A percentile compares a stretch with the other conserved stretches of the same genome.
phyloP scores from a whole-genome alignment of 2,797 vertebrate genomes.

The Epinephelus malabaricus region DNA sequence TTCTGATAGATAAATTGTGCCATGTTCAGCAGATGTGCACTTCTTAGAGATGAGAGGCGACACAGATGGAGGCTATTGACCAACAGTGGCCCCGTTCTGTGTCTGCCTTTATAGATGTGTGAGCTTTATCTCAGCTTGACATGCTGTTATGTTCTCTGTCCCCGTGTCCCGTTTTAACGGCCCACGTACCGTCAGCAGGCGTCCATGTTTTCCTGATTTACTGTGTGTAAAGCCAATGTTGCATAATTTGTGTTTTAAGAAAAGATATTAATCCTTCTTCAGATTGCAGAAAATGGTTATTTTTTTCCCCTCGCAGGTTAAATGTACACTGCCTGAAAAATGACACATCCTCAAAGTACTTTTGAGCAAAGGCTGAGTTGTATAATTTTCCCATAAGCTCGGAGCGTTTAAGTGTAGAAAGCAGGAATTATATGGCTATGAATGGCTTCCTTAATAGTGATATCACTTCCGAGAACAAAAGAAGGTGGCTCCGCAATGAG shows the following conservation, averaged over 20 bases:
- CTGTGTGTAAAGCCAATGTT: slow-evolving; percentile 73
- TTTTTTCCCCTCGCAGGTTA: slow-evolving; percentile 74
- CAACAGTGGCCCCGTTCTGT: slow-evolving; percentile 62
- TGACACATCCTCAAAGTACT: slow-evolving; percentile 85
- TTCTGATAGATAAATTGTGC: slow-evolving; percentile 86
- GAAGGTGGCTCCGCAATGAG: slow-evolving; percentile 71
- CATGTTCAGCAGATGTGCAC: slow-evolving; percentile 83
- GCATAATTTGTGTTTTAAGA: slow-evolving; percentile 80
- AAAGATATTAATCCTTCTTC: slow-evolving; percentile 76
- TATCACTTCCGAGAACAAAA: slow-evolving; percentile 88
- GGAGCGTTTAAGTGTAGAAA: slow-evolving; percentile 85
- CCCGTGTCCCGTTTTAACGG: slow-evolving; percentile 62
- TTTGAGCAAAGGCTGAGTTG: slow-evolving; percentile 80
- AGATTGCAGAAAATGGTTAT: slow-evolving; percentile 66
- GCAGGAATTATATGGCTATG: slow-evolving; percentile 83
- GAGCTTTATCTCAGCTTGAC: slow-evolving; percentile 68
- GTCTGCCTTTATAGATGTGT: slow-evolving; percentile 49
- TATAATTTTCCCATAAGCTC: slow-evolving; percentile 89
- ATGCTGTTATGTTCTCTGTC: slow-evolving; percentile 59
- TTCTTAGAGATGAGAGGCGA: slow-evolving; percentile 69
- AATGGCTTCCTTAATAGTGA: slow-evolving; percentile 87
- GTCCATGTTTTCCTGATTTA: slow-evolving; percentile 75
- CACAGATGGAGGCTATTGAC: slow-evolving; percentile 77
- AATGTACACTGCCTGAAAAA: slow-evolving; percentile 83
- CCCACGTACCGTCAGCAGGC: slow-evolving; percentile 55